Base-by-base conservation (phyloP, 2,888 invertebrate genomes). In the Mechanitis mazaeus region DNA sequence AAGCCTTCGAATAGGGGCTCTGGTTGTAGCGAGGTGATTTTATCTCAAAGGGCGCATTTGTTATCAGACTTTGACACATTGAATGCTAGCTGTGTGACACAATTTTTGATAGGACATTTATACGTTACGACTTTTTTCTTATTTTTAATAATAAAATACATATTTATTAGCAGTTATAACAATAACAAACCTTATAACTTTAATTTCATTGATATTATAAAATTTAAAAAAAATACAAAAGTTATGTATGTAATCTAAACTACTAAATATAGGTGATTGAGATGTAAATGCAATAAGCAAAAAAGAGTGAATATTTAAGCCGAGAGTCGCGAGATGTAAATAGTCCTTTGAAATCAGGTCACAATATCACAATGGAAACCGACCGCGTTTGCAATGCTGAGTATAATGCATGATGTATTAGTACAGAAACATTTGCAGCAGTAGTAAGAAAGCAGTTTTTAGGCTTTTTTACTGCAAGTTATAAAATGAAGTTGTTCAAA, bases 11-110 rank as follows among this genome's bases (percentile, higher is more conserved):
- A 57, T 55, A 60, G 58, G 61, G 61, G 45, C 42, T 47, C 54
- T 42, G 54, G 64, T 20, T 20, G 20, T 61, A 53, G 54, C 63
- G 68, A 69, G 65, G 65, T 70, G 77, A 79, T 78, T 67, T 71
- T 77, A 79, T 79, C 79, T 72, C 75, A 76, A 79, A 78, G 74
- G 72, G 71, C 72, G 69, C 71, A 72, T 77, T 75, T 71, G 76
- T 75, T 79, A 76, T 76, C 78, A 71, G 62, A 64, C 64, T 64
- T 61, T 67, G 70, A 69, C 74, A 67, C 65, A 67, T 63, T 66
- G 68, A 66, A 66, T 64, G 64, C 66, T 58, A 55, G 67, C 64
- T 58, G 58, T 64, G 63, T 59, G 68, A 63, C 68, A 69, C 67
- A 69, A 65, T 69, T 74, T 68, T 63, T 61, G 54, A 55, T 46